These are phyloP conservation scores for Boloria selene DNA, from an alignment of 2,888 invertebrate species.

Conservation along the genomic window DNA sequence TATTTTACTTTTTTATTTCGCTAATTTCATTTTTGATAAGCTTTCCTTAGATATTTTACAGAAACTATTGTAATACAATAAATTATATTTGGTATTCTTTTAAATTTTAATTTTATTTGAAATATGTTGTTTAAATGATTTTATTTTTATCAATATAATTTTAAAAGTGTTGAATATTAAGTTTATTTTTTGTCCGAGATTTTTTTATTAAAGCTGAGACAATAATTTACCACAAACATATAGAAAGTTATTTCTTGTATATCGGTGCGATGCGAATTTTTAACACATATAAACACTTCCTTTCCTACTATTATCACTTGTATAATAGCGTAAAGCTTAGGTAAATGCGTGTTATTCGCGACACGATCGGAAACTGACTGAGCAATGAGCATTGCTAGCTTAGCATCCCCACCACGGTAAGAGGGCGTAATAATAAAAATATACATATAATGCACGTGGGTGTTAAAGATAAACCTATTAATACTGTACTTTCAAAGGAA, in stretches of 20 bases:
- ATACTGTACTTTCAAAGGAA: neutral
- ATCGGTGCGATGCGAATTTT: neutral
- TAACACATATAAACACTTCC: neutral
- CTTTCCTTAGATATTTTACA: too few species aligned
- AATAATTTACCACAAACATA: neutral
- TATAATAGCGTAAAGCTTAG: conserved; percentile 14
- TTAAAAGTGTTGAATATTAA: too few species aligned
- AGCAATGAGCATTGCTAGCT: conserved; percentile 6
- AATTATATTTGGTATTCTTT: too few species aligned
- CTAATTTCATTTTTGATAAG: too few species aligned
- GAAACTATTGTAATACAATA: too few species aligned
- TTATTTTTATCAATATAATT: too few species aligned
- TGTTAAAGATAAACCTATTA: conserved; percentile 12
- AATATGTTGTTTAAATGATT: too few species aligned
- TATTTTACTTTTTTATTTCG: too few species aligned
- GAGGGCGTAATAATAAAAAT: neutral
- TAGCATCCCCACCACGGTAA: neutral
- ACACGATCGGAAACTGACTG: conserved; percentile 22
- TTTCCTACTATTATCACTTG: conserved; percentile 23
- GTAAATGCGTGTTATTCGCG: conserved; percentile 1
- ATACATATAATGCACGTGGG: neutral
- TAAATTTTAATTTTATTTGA: too few species aligned
- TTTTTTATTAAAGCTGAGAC: too few species aligned
- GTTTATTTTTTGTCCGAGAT: too few species aligned
- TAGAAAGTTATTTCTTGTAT: neutral